phyloP scores from a whole-genome alignment of 1,140 invertebrate genomes.

The Macrosteles quadrilineatus region DNA sequence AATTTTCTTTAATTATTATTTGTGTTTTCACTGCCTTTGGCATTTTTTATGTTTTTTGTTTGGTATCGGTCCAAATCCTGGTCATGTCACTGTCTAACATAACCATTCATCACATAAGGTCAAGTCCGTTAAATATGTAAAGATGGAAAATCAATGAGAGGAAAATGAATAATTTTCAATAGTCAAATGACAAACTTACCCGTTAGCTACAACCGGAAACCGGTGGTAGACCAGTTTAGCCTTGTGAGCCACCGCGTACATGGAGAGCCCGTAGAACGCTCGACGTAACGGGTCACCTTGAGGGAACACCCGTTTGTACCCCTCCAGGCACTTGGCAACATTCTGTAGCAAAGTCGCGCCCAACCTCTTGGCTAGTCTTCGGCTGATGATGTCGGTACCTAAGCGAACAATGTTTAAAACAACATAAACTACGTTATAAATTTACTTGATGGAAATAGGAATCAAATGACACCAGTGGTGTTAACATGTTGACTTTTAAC shows the following conservation, averaged over 20 bases:
- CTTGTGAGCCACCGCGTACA: not conserved
- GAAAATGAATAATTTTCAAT: too few species aligned
- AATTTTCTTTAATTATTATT: too few species aligned
- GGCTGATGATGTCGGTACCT: slow-evolving; percentile 3
- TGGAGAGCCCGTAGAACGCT: slow-evolving; percentile 1
- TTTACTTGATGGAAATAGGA: not conserved
- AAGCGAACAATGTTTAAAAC: not conserved
- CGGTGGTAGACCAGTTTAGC: not conserved
- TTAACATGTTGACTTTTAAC: too few species aligned
- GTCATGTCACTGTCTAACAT: too few species aligned
- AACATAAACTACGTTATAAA: not conserved
- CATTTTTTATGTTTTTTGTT: too few species aligned
- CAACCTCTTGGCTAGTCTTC: not conserved
- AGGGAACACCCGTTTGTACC: not conserved
- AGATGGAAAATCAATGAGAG: too few species aligned
- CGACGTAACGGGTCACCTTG: not conserved
- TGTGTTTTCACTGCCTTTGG: too few species aligned
- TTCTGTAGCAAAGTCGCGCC: not conserved
- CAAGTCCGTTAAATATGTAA: too few species aligned
- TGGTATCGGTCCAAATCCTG: too few species aligned
- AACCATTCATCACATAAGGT: too few species aligned
- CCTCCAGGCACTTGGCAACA: not conserved
- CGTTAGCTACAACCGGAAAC: not conserved
- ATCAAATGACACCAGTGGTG: too few species aligned
- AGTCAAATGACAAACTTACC: too few species aligned